Evolutionary conservation across 2,113 vertebrate genomes (phyloP).

Genomic region (Toxotes jaculatrix): DNA sequence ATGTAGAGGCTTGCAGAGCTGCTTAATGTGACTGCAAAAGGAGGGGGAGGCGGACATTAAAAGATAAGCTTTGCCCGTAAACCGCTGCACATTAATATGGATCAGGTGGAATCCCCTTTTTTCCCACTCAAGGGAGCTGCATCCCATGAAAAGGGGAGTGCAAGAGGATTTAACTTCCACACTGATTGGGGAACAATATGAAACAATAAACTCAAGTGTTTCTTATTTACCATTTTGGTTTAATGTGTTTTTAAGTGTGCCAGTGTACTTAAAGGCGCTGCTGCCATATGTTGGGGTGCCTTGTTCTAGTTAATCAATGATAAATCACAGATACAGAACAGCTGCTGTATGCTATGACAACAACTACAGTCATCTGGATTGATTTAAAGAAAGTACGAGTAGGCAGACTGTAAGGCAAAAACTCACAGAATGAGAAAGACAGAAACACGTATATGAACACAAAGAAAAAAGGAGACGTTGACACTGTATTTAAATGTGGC

Average conservation of each 20-base stretch:
- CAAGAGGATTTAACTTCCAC: constrained; percentile 47
- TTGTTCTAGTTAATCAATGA: constrained; percentile 63
- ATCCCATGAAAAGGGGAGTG: constrained; percentile 31
- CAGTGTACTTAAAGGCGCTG: constrained; percentile 28
- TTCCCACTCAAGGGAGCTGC: constrained; percentile 16
- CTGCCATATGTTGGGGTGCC: constrained; percentile 48
- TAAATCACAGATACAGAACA: constrained; percentile 58
- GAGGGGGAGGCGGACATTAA: constrained; percentile 57
- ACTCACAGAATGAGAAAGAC: neutral
- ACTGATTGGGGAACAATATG: constrained; percentile 58
- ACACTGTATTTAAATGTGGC: neutral
- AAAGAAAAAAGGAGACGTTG: accelerated
- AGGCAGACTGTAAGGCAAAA: neutral
- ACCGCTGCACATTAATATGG: constrained; percentile 67
- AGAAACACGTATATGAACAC: neutral
- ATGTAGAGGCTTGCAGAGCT: constrained; percentile 56
- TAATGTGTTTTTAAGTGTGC: constrained; percentile 71
- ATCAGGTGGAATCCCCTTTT: constrained; percentile 59
- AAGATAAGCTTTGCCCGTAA: constrained; percentile 67
- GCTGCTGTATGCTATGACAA: constrained; percentile 39
- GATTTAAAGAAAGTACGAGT: constrained; percentile 24
- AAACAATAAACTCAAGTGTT: constrained; percentile 67
- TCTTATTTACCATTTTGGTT: constrained; percentile 65
- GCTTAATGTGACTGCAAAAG: constrained; percentile 69
- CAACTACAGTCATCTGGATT: constrained; percentile 46